These are phyloP conservation scores for Eulemur macaco DNA, from an alignment of 2,113 vertebrate species.

Conservation along the genomic window DNA sequence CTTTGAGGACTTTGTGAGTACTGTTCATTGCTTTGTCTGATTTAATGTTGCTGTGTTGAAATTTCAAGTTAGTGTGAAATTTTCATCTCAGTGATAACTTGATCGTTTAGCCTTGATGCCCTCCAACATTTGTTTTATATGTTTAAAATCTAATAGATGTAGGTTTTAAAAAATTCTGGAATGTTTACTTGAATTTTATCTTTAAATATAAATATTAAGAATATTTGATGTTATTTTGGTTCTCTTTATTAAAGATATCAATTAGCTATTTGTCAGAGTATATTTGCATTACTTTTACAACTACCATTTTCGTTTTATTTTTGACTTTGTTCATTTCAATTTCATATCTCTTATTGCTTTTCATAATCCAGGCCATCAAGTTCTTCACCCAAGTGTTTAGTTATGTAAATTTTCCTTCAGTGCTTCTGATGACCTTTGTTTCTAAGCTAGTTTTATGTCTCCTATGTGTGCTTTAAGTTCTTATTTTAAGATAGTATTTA, in stretches of 20 bases:
- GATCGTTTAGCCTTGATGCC: background rate
- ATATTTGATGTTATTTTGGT: background rate
- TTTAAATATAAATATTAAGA: background rate
- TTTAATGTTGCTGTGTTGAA: background rate
- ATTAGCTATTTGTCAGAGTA: background rate
- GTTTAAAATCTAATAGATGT: background rate
- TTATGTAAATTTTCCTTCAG: background rate
- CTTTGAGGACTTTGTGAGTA: background rate
- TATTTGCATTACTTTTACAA: background rate
- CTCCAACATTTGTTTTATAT: background rate
- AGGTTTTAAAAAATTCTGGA: background rate
- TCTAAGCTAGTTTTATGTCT: background rate
- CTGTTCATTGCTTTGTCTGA: background rate
- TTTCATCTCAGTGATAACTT: background rate
- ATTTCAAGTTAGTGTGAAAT: background rate
- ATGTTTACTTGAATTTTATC: background rate
- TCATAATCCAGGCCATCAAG: background rate
- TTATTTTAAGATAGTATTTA: background rate
- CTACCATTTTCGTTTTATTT: background rate
- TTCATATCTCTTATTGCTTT: background rate
- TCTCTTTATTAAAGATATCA: background rate
- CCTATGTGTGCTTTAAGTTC: background rate
- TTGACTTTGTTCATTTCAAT: background rate
- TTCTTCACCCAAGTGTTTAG: background rate
- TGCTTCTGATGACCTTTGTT: background rate